Evolutionary conservation across 2,888 invertebrate genomes (phyloP).

Genomic region (Chalcosyrphus nemorum): DNA sequence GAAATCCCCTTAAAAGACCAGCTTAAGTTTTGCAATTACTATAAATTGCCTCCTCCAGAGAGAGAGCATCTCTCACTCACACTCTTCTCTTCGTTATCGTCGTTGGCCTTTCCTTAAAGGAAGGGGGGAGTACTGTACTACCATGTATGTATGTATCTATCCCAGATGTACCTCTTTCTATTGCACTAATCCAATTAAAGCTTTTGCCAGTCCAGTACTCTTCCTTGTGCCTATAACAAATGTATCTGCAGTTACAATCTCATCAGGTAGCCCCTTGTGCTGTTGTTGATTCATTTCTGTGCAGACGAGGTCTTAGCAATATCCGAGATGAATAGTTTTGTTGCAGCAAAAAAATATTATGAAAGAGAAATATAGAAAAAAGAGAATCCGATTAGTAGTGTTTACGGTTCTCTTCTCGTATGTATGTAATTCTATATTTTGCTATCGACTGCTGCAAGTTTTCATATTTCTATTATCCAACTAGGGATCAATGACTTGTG

Average conservation of each 20-base stretch:
- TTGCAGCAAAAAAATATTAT: conserved; percentile 46
- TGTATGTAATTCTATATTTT: conserved; percentile 62
- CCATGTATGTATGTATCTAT: neutral
- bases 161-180: conserved; percentile 16
- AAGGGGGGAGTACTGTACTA: neutral
- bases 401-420: conserved; percentile 51
- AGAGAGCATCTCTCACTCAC: conserved; percentile 27
- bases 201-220: conserved; percentile 42
- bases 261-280: conserved; percentile 25
- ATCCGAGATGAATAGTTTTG: conserved; percentile 37
- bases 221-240: conserved; percentile 51
- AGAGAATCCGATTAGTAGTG: conserved; percentile 67
- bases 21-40: conserved; percentile 72
- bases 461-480: conserved; percentile 11
- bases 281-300: neutral
- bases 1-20: conserved; percentile 65
- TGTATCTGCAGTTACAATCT: conserved; percentile 66
- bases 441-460: neutral
- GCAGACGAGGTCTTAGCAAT: conserved; percentile 18
- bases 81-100: neutral
- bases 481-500: conserved; percentile 61
- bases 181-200: conserved; percentile 72
- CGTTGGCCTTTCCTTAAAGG: conserved; percentile 7
- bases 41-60: conserved; percentile 67
- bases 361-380: conserved; percentile 47